A percentile compares a stretch with the other conserved stretches of the same genome.
Evolutionary conservation across 2,113 vertebrate species (phyloP).

Genomic region (Melanocharis versteri): DNA sequence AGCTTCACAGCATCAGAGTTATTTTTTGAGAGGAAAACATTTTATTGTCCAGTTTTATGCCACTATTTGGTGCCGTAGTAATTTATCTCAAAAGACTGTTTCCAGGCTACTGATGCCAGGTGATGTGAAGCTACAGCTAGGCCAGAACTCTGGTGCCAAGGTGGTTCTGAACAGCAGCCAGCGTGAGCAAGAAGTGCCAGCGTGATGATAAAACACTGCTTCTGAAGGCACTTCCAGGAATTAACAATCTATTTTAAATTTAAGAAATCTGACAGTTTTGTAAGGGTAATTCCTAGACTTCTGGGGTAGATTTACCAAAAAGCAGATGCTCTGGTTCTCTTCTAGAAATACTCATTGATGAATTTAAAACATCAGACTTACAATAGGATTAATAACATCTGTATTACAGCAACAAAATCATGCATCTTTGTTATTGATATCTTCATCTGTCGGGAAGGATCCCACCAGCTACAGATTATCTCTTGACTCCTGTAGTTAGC

Average conservation of each 20-base stretch:
- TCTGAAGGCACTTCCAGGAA: slow-evolving; percentile 12
- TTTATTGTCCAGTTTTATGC: slow-evolving; percentile 36
- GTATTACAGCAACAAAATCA: neutral
- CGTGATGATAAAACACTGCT: slow-evolving; percentile 34
- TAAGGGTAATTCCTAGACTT: neutral
- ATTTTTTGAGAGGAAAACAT: slow-evolving; percentile 30
- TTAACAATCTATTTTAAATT: slow-evolving; percentile 22
- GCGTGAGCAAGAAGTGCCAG: neutral
- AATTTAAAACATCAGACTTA: neutral
- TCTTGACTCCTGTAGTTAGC: neutral
- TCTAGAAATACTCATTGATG: neutral
- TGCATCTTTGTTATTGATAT: neutral
- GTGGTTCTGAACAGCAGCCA: slow-evolving; percentile 52
- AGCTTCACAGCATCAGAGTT: slow-evolving; percentile 21
- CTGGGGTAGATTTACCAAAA: neutral
- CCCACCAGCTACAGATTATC: neutral
- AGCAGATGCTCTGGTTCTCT: neutral
- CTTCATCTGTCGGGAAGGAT: neutral
- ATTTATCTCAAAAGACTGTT: slow-evolving; percentile 49
- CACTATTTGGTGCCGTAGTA: neutral
- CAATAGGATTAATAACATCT: neutral
- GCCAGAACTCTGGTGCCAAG: slow-evolving; percentile 43
- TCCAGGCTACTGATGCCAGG: slow-evolving; percentile 51
- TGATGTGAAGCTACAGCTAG: slow-evolving; percentile 48
- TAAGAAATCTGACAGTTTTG: slow-evolving; percentile 28